Evolutionary conservation across 2,797 vertebrate species (phyloP).

Genomic region (Hippocampus kuda): DNA sequence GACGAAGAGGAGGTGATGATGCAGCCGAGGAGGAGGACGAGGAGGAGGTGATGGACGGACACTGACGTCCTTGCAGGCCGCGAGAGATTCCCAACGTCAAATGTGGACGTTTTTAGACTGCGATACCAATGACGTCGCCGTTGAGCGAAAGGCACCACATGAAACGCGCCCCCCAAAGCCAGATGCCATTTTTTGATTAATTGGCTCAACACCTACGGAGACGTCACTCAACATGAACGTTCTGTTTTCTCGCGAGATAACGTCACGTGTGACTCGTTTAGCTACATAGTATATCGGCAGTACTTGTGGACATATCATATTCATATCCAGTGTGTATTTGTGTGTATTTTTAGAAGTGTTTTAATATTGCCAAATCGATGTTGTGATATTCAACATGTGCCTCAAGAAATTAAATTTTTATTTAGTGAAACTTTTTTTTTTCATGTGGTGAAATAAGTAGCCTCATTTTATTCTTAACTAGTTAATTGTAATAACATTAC

Average conservation of each 20-base stretch:
- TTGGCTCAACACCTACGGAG: background rate
- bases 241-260: background rate
- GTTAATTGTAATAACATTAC: no score
- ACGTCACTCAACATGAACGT: background rate
- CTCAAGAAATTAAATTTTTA: no score
- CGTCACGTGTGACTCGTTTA: background rate
- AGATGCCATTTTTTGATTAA: background rate
- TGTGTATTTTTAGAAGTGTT: no score
- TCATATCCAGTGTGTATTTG: background rate
- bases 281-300: background rate
- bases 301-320: background rate
- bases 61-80: background rate
- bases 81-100: background rate
- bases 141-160: background rate
- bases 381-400: no score
- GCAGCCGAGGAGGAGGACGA: background rate
- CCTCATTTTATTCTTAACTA: no score
- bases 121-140: slow-evolving; percentile 14
- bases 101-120: background rate
- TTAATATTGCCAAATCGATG: no score
- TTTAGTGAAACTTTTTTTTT: no score
- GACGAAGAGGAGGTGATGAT: background rate
- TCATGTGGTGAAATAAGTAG: no score
- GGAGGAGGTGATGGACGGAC: background rate
- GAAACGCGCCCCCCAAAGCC: background rate